Evolutionary conservation across 2,888 invertebrate species (phyloP), one percentile per base, ranked within the genome.

Genomic region (Lacanobia oleracea): DNA sequence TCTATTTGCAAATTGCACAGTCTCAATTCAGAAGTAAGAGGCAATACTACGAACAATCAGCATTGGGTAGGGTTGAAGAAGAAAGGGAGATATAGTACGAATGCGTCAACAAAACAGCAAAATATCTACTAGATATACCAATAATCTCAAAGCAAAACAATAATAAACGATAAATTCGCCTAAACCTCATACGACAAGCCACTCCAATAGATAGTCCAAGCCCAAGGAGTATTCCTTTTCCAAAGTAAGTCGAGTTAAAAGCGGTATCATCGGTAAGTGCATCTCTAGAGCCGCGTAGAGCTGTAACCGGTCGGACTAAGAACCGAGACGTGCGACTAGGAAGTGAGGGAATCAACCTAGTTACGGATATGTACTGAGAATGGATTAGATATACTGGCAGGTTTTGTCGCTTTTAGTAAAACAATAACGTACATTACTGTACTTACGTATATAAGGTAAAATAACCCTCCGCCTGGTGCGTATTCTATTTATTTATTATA

Each of bases 191-290:
- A 37, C 21, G 33, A 16, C 40, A 16, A 56, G 54, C 23, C 54
- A 54, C 48, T 56, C 23, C 37, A 45, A 54, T 60, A 45, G 56
- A 45, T 45, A 60, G 61, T 53, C 37, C 37, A 12, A 62, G 2
- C 45, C 61, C 56, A 45, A 68, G 45, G 16, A 77, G 60, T 50
- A 33, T 56, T 51, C 56, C 21, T 70, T 63, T 75, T 64, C 33
- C 59, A 14, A 59, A 75, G 45, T 27, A 14, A 63, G 43, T 16
- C 48, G 48, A 14, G 27, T 57, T 78, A 75, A 79, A 72, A 72
- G 72, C 53, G 50, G 72, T 71, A 78, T 79, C 72, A 48, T 54
- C 48, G 43, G 27, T 63, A 64, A 75, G 79, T 79, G 79, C 63
- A 16, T 54, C 79, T 48, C 79, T 53, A 18, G 45, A 33, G n/a